Percentiles rank a stretch among this genome's conserved stretches.
phyloP scores from a whole-genome alignment of 2,888 invertebrate species.

The Clepsis dumicolana region DNA sequence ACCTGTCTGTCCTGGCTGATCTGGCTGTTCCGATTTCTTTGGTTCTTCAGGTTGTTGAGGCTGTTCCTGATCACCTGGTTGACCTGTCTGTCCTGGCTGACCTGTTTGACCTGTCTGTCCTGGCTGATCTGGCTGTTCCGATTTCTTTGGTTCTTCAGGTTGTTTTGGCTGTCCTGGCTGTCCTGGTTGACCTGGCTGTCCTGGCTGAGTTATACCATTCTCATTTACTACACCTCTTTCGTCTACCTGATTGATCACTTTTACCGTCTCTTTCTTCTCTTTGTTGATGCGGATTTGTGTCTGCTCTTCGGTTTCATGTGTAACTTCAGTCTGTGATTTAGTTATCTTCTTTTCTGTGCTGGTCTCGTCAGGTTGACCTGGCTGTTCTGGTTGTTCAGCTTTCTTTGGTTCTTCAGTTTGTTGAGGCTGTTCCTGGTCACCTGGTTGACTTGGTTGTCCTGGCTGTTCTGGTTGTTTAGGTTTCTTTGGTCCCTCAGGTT shows the following conservation, averaged over 20 bases:
- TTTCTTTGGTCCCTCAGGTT: not conserved
- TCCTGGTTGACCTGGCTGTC: not conserved
- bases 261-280: not conserved
- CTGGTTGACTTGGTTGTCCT: not conserved
- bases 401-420: not conserved
- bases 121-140: too few species aligned
- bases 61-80: too few species aligned
- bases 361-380: conserved; percentile 5
- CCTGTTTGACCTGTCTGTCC: too few species aligned
- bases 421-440: not conserved
- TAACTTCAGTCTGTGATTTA: not conserved
- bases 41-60: too few species aligned
- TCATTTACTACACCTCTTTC: conserved; percentile 11
- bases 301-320: not conserved
- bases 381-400: conserved; percentile 4
- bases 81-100: too few species aligned
- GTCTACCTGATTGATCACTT: not conserved
- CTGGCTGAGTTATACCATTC: not conserved
- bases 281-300: conserved; percentile 15
- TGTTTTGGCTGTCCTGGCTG: not conserved
- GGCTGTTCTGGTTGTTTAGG: conserved; percentile 2
- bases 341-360: not conserved
- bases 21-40: too few species aligned
- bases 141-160: too few species aligned
- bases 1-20: too few species aligned